A percentile compares a stretch with the other conserved stretches of the same genome.
These are phyloP conservation scores for Arvicanthis niloticus DNA, from an alignment of 2,113 vertebrate genomes.

Conservation along the genomic window DNA sequence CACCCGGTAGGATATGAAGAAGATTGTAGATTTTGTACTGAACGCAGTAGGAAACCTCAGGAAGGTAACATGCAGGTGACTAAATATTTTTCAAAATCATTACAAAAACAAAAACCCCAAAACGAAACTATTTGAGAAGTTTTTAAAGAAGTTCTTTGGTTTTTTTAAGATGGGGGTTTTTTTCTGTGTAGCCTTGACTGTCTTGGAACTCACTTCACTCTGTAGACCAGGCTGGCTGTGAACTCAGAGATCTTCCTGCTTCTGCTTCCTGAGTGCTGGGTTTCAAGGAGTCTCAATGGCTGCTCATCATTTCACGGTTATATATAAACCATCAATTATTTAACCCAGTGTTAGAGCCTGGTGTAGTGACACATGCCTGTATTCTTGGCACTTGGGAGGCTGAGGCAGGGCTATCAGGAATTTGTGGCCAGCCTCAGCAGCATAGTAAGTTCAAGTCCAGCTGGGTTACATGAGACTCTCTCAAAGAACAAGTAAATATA, in stretches of 20 bases:
- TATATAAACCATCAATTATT: not conserved
- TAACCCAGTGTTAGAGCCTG: not conserved
- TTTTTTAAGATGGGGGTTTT: no score
- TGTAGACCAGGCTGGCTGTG: not conserved
- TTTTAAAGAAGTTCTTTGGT: no score
- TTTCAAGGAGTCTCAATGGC: not conserved
- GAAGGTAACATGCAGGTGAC: not conserved
- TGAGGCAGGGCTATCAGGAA: not conserved
- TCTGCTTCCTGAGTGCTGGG: not conserved
- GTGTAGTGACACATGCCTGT: not conserved
- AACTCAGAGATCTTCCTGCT: not conserved
- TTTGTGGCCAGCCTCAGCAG: not conserved
- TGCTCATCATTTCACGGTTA: not conserved
- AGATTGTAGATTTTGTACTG: not conserved
- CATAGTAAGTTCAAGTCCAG: not conserved
- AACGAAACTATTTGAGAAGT: not conserved
- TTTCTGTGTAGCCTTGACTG: not conserved
- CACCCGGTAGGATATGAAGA: not conserved
- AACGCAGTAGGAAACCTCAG: not conserved
- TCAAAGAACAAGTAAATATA: not conserved
- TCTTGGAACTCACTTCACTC: not conserved
- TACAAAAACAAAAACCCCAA: no score
- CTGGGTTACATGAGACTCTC: not conserved
- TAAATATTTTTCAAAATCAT: not conserved
- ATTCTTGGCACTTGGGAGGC: not conserved